These are phyloP conservation scores for Chaunax sp. DNA, from an alignment of 2,797 vertebrate genomes.

Conservation along the genomic window DNA sequence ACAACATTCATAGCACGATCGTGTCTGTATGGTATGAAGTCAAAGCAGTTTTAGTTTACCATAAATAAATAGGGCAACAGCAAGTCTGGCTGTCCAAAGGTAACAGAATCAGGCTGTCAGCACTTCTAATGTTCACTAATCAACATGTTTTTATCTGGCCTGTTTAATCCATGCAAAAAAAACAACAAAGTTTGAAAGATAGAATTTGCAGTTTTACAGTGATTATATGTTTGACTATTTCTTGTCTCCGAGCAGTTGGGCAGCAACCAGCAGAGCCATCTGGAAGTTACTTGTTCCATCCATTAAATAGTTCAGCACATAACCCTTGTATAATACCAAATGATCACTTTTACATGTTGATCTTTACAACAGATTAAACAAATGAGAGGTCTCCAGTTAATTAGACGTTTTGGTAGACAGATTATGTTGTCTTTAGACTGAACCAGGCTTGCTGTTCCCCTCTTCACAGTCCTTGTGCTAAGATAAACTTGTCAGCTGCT, in stretches of 20 bases:
- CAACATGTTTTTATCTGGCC: not conserved
- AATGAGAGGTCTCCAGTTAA: not conserved
- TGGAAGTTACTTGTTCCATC: not conserved
- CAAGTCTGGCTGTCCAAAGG: not conserved
- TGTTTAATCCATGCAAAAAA: not conserved
- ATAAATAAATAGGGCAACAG: slow-evolving; percentile 1
- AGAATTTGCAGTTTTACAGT: not conserved
- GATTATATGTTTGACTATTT: not conserved
- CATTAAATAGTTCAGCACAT: not conserved
- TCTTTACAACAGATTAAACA: no score
- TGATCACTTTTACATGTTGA: no score
- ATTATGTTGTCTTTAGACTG: not conserved
- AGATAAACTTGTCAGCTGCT: slow-evolving; percentile 1
- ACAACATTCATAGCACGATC: no score
- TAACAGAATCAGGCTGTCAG: not conserved
- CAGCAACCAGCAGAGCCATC: no score
- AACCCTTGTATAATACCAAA: not conserved
- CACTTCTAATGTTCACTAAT: not conserved
- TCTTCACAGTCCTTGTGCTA: no score
- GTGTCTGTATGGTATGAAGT: not conserved
- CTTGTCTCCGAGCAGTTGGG: not conserved
- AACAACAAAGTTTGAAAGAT: not conserved
- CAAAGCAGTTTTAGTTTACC: not conserved
- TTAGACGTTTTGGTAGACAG: not conserved
- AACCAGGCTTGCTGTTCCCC: no score